phyloP scores from a whole-genome alignment of 2,797 vertebrate genomes.

The Thalassophryne amazonica region DNA sequence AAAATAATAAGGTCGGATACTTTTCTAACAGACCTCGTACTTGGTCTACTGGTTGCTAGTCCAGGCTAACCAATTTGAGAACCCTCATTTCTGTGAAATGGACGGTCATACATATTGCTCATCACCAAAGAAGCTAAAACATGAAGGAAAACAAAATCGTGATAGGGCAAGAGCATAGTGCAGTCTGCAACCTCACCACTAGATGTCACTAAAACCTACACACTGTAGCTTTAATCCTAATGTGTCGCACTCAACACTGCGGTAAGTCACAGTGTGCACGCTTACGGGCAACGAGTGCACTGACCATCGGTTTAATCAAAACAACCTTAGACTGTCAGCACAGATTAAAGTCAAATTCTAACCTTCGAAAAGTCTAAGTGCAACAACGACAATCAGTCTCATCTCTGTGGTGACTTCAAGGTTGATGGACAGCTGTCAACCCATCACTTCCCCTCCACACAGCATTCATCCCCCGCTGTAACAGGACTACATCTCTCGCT shows the following conservation, averaged over 20 bases:
- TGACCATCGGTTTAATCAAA: constrained; percentile 8
- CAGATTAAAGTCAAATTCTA: constrained; percentile 51
- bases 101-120: too few species aligned
- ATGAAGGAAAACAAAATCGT: too few species aligned
- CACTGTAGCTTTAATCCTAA: constrained; percentile 8
- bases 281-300: background rate
- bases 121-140: too few species aligned
- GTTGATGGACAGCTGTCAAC: constrained; percentile 56
- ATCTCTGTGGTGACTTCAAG: constrained; percentile 27
- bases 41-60: too few species aligned
- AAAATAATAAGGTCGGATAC: too few species aligned
- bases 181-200: too few species aligned
- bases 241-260: background rate
- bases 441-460: constrained; percentile 19
- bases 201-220: too few species aligned
- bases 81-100: too few species aligned
- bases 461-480: constrained; percentile 29
- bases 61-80: too few species aligned
- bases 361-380: constrained; percentile 21
- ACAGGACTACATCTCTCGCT: background rate
- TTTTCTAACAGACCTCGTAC: too few species aligned
- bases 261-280: background rate
- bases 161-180: too few species aligned
- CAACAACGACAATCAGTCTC: constrained; percentile 16
- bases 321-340: constrained; percentile 28